Evolutionary conservation across 2,888 invertebrate genomes (phyloP), one percentile per base, ranked within the genome.

Genomic region (Thereva unica): DNA sequence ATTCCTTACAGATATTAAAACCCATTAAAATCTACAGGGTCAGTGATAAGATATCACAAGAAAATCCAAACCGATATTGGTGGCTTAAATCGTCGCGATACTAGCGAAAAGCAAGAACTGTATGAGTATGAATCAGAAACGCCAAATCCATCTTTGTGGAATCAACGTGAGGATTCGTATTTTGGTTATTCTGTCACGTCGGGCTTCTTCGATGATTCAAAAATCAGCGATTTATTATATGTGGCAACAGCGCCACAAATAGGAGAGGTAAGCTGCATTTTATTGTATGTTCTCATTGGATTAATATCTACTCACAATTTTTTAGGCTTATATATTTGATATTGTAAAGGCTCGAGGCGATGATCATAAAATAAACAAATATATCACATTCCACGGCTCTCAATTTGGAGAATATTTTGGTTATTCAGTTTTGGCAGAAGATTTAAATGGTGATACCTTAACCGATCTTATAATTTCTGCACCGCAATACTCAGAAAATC

Each of bases 371-470:
- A 79, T 80, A 23, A 74, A 73, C 2, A 77, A 76, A 52, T 74
- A 73, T 54, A 74, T 74, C 49, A 76, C 77, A 10, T 81, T 81
- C 66, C 74, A 75, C 3, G 86, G 86, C 0, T 73, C 76, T 8
- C 83, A 85, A 71, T 78, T 85, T 66, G 89, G 88, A 0, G 87
- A 87, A 73, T 89, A 87, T 75, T 90, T 87, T 73, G 89, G 89
- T 0, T 84, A 85, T 34, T 76, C 86, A 2, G 73, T 90, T 7
- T 77, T 85, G 10, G 84, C 85, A 4, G 85, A 85, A 52, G 88
- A 89, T 76, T 75, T 89, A 5, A 87, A 88, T 74, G 82, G 81
- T 2, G 89, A 89, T 74, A 83, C 82, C 0, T 80, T 81, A 8
- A 85, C 86, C 68, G 90, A 89, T 73, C 77, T 89, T 5, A 78